phyloP scores from a whole-genome alignment of 2,888 invertebrate species.

The Dicycla oo region DNA sequence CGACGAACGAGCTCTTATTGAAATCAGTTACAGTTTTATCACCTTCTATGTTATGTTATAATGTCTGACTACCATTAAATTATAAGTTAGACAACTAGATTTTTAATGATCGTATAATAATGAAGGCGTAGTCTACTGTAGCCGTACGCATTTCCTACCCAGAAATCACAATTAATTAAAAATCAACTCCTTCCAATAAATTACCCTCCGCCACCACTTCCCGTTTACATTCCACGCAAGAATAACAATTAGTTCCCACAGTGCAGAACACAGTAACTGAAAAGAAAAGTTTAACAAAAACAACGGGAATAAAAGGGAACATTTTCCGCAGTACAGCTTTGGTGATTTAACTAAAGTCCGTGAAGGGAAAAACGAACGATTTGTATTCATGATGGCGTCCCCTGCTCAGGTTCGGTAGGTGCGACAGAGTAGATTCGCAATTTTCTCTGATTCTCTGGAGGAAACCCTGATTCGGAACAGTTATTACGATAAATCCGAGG shows the following conservation, averaged over 20 bases:
- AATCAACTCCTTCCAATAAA: constrained; percentile 48
- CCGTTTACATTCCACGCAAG: constrained; percentile 51
- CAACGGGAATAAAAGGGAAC: constrained; percentile 57
- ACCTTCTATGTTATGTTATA: not conserved
- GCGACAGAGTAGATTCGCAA: constrained; percentile 67
- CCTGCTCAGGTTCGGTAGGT: constrained; percentile 70
- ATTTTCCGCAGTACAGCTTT: constrained; percentile 67
- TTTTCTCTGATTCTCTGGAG: constrained; percentile 67
- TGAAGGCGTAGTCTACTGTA: not conserved
- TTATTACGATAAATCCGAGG: constrained; percentile 63
- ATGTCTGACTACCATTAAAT: not conserved
- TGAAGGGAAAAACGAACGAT: constrained; percentile 68
- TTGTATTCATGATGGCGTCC: constrained; percentile 73
- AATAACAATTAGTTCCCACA: constrained; percentile 57
- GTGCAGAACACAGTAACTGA: constrained; percentile 40
- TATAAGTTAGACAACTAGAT: not conserved
- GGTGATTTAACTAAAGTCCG: constrained; percentile 72
- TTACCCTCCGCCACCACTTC: constrained; percentile 30
- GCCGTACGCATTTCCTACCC: not conserved
- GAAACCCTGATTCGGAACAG: constrained; percentile 63
- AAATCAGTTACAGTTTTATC: not conserved
- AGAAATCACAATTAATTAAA: constrained; percentile 30
- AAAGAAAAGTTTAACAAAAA: constrained; percentile 57
- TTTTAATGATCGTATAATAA: not conserved
- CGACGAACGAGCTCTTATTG: not conserved